Evolutionary conservation across 2,888 invertebrate genomes (phyloP), one percentile per base, ranked within the genome.

Genomic region (Xylophagus ater): DNA sequence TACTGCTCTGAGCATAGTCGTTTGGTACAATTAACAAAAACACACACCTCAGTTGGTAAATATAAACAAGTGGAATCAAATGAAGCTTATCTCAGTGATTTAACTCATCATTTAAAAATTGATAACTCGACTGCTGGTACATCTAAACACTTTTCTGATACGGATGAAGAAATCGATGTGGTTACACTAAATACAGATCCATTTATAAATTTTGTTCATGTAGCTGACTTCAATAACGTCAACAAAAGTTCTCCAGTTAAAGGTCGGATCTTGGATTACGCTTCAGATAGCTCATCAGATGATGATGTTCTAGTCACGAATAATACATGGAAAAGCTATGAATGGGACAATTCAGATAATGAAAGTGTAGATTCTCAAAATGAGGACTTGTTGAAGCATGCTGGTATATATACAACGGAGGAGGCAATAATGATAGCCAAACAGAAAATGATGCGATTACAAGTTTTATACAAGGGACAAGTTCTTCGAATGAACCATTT

Each of bases 401-500:
- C n/a, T n/a, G n/a, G n/a, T n/a, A n/a, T n/a, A n/a, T n/a, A n/a
- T n/a, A n/a, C n/a, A n/a, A n/a, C n/a, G n/a, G n/a, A n/a, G n/a
- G n/a, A n/a, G n/a, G n/a, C n/a, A n/a, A n/a, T n/a, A n/a, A n/a
- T n/a, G n/a, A n/a, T n/a, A n/a, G n/a, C n/a, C n/a, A n/a, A n/a
- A n/a, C n/a, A n/a, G n/a, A n/a, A n/a, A n/a, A n/a, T n/a, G n/a
- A n/a, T n/a, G n/a, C n/a, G n/a, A n/a, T n/a, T n/a, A n/a, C n/a
- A n/a, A n/a, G n/a, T 77, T 0, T 70, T 89, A 2, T 93, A 93
- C 56, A 73, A 83, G 18, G 77, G 81, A 26, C 88, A 93, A 61
- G 83, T 87, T 60, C 72, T 76, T 43, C 71, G 84, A 14, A 66
- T 93, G 25, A 77, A 82, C 31, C 74, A 78, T 44, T 56, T 78